These are phyloP conservation scores for Lasioglossum figueresi DNA, from an alignment of 2,888 invertebrate species.

Conservation along the genomic window DNA sequence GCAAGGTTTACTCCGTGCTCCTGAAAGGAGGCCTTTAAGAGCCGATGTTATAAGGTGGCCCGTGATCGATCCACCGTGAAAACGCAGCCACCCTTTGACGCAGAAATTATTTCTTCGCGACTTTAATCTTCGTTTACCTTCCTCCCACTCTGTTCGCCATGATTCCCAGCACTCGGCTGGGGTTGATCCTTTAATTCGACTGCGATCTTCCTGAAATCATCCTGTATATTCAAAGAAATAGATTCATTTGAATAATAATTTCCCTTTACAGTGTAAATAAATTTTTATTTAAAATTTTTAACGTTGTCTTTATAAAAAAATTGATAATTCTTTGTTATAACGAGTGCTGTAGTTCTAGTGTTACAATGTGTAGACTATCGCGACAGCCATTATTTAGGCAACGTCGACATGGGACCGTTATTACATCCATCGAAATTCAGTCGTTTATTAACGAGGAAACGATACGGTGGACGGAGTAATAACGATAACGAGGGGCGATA, in stretches of 20 bases:
- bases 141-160: neutral
- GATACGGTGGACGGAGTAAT: neutral
- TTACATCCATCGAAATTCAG: constrained; percentile 1
- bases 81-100: constrained; percentile 72
- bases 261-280: too few species aligned
- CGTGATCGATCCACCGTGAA: constrained; percentile 77
- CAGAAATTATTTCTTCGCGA: constrained; percentile 74
- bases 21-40: constrained; percentile 68
- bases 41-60: constrained; percentile 56
- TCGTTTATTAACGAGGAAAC: constrained; percentile 1
- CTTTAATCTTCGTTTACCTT: constrained; percentile 58
- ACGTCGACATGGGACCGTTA: neutral
- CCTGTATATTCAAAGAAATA: too few species aligned
- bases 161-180: neutral
- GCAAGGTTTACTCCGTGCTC: constrained; percentile 67
- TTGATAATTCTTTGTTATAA: neutral
- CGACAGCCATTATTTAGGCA: neutral
- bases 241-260: too few species aligned
- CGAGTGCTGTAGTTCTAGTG: neutral
- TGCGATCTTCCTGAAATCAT: neutral
- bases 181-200: neutral
- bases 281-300: too few species aligned
- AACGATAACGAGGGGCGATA: constrained; percentile 4
- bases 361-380: neutral
- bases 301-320: neutral